phyloP scores from a whole-genome alignment of 2,113 vertebrate genomes.

The Sardina pilchardus region DNA sequence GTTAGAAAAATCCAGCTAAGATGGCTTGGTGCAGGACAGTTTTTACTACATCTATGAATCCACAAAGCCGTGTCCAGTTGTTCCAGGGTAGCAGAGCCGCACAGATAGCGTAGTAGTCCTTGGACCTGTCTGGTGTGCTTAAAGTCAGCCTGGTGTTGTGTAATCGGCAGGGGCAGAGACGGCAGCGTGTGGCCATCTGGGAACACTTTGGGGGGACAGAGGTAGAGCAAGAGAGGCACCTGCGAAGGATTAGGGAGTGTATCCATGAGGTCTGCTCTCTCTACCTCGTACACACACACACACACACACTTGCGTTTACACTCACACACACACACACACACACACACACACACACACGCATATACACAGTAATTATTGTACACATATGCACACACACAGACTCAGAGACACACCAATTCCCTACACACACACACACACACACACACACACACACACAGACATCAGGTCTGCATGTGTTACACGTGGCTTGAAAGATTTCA shows the following conservation, averaged over 20 bases:
- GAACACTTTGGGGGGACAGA: slow-evolving; percentile 73
- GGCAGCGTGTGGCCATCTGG: slow-evolving; percentile 76
- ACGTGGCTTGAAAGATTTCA: not conserved
- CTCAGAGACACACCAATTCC: slow-evolving; percentile 15
- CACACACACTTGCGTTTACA: too few relatives aligned
- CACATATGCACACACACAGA: not conserved
- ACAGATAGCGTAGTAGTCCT: not conserved
- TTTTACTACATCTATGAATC: not conserved
- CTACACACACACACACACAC: not conserved
- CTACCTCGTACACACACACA: not conserved
- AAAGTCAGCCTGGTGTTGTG: slow-evolving; percentile 14
- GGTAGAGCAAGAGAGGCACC: slow-evolving; percentile 63
- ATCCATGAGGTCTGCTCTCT: not conserved
- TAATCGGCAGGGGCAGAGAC: slow-evolving; percentile 24
- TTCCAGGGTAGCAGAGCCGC: not conserved
- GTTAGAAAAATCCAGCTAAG: not conserved
- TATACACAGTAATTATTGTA: too few relatives aligned
- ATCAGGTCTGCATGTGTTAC: not conserved
- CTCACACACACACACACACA: not conserved
- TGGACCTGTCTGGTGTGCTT: not conserved
- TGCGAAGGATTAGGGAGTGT: slow-evolving; percentile 74
- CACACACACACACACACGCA: not conserved
- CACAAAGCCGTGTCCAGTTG: not conserved
- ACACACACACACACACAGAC: slow-evolving; percentile 13
- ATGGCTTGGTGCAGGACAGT: not conserved